Conservation (phyloP, 2,797 vertebrate genomes). For the Vultur gryphus region DNA sequence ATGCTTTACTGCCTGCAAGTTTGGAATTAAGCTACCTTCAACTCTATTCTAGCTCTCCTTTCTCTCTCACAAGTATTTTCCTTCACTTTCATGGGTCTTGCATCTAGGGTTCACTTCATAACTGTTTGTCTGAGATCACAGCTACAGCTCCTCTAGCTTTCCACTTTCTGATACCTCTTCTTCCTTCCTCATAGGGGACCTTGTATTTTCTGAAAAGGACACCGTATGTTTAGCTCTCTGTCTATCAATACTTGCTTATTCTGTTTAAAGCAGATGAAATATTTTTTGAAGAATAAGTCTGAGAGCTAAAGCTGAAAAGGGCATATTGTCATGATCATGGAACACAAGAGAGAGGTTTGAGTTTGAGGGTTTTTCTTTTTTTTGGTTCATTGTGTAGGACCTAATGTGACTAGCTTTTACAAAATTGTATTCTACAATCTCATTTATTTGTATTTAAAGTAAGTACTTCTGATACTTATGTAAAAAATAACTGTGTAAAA, state of each 20-base stretch:
- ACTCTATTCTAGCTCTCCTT: not conserved
- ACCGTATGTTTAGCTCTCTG: not conserved
- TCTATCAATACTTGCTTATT: not conserved
- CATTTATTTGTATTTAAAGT: not conserved
- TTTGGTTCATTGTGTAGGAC: fast-evolving
- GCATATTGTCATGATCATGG: not conserved
- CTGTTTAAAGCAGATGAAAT: not conserved
- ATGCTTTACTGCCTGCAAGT: not conserved
- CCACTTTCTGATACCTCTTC: not conserved
- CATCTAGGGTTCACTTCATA: fast-evolving
- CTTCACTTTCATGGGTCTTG: not conserved
- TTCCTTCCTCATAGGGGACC: not conserved
- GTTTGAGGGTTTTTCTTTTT: not conserved
- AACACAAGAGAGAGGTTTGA: not conserved
- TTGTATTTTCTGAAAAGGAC: not conserved
- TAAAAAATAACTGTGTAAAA: not conserved
- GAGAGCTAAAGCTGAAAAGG: not conserved
- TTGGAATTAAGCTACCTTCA: not conserved
- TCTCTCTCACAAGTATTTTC: not conserved
- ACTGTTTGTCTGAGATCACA: not conserved
- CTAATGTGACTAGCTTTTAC: not conserved
- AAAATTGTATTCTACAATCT: not conserved
- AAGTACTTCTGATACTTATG: not conserved
- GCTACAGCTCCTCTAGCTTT: not conserved
- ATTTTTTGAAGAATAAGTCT: not conserved